Percentiles rank a stretch among this genome's conserved stretches.
Evolutionary conservation across 2,888 invertebrate genomes (phyloP).

Genomic region (Caenorhabditis drosophilae): DNA sequence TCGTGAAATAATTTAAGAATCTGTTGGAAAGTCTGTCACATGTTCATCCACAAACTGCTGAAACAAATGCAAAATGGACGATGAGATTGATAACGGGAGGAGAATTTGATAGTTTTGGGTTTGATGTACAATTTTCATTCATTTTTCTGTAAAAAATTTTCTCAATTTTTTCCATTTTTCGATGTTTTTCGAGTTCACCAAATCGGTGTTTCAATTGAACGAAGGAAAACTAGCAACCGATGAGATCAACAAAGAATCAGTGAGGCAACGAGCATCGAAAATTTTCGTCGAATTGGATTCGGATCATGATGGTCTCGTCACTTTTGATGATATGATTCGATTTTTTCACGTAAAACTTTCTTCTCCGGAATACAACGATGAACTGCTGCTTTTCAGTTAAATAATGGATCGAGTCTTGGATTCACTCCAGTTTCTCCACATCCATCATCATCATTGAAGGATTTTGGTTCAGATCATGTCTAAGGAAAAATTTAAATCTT

Average conservation of each 20-base stretch:
- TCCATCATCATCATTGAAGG: conserved; percentile 15
- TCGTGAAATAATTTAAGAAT: conserved; percentile 37
- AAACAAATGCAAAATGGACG: conserved; percentile 61
- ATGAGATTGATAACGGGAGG: conserved; percentile 58
- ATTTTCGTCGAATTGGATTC: conserved; percentile 48
- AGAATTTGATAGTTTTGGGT: conserved; percentile 44
- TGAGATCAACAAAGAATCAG: conserved; percentile 41
- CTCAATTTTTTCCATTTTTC: background rate
- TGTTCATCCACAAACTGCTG: conserved; percentile 46
- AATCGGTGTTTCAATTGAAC: conserved; percentile 56
- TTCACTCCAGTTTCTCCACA: conserved; percentile 26
- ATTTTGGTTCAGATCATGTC: too few species aligned
- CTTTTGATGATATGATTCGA: conserved; percentile 43
- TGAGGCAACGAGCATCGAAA: conserved; percentile 48
- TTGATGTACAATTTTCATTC: conserved; percentile 41
- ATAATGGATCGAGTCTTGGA: conserved; percentile 23
- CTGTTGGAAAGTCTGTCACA: conserved; percentile 40
- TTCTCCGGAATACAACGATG: too few species aligned
- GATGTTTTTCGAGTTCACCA: conserved; percentile 48
- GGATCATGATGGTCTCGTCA: conserved; percentile 49
- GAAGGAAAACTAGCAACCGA: conserved; percentile 35
- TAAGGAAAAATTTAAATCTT: too few species aligned
- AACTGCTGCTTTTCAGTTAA: conserved; percentile 14
- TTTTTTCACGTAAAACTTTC: conserved; percentile 36
- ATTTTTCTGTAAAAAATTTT: too few species aligned